A percentile compares a stretch with the other conserved stretches of the same genome.
These are phyloP conservation scores for Oppia nitens DNA, from an alignment of 1,140 invertebrate genomes.

Conservation along the genomic window DNA sequence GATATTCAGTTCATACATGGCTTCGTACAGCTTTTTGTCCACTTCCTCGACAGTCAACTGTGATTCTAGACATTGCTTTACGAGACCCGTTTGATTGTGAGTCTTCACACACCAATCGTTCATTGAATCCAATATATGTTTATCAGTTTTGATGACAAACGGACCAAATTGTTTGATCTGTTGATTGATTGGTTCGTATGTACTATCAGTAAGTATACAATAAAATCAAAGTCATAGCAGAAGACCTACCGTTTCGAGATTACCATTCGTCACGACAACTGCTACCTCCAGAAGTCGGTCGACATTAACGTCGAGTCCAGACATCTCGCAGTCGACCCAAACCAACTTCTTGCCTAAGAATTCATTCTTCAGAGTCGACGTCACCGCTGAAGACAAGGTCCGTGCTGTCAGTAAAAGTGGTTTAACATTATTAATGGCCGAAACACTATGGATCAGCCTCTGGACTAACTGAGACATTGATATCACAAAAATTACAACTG, in stretches of 20 bases:
- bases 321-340: conserved; percentile 19
- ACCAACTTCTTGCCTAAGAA: conserved; percentile 1
- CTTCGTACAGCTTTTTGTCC: conserved; percentile 50
- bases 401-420: too few species aligned
- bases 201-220: background rate
- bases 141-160: conserved; percentile 12
- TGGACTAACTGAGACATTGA: too few species aligned
- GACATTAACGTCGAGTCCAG: conserved; percentile 10
- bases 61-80: conserved; percentile 47
- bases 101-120: conserved; percentile 57
- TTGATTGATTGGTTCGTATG: background rate
- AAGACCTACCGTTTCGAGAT: conserved; percentile 9
- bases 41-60: conserved; percentile 43
- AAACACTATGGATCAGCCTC: too few species aligned
- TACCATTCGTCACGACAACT: conserved; percentile 10
- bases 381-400: too few species aligned
- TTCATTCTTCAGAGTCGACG: too few species aligned
- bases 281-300: conserved; percentile 15
- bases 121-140: conserved; percentile 38
- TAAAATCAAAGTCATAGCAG: background rate
- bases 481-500: too few species aligned
- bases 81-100: conserved; percentile 61
- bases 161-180: conserved; percentile 10
- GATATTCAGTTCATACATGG: conserved; percentile 48
- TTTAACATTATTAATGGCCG: too few species aligned